phyloP scores from a whole-genome alignment of 2,113 vertebrate species.

The Serinus canaria region DNA sequence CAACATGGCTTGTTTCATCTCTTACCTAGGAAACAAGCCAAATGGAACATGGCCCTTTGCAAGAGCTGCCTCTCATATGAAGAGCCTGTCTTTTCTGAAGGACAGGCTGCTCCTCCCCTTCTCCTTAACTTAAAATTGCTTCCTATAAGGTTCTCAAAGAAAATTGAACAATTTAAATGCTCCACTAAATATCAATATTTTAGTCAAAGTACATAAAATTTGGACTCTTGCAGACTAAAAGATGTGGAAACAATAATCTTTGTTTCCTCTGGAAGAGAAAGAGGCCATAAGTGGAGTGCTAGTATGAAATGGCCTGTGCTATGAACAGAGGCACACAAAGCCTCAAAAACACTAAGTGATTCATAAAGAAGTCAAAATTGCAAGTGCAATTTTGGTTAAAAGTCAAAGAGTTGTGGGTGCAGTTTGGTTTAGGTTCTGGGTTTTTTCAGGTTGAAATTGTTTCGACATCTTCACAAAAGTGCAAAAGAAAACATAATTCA shows the following conservation, averaged over 20 bases:
- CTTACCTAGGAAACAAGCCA: constrained; percentile 35
- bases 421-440: background rate
- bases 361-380: background rate
- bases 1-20: constrained; percentile 29
- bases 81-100: background rate
- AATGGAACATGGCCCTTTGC: background rate
- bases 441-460: background rate
- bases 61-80: background rate
- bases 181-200: background rate
- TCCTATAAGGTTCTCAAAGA: background rate
- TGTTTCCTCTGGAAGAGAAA: background rate
- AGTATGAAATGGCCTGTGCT: background rate
- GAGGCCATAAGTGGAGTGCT: background rate
- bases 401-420: background rate
- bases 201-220: background rate
- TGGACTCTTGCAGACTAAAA: background rate
- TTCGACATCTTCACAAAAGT: constrained; percentile 12
- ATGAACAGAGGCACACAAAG: background rate
- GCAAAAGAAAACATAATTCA: background rate
- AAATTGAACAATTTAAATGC: background rate
- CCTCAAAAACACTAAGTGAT: background rate
- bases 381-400: background rate
- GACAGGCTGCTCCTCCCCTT: background rate
- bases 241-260: background rate
- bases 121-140: background rate